phyloP scores from a whole-genome alignment of 2,888 invertebrate genomes.

The Spisula subtruncata region DNA sequence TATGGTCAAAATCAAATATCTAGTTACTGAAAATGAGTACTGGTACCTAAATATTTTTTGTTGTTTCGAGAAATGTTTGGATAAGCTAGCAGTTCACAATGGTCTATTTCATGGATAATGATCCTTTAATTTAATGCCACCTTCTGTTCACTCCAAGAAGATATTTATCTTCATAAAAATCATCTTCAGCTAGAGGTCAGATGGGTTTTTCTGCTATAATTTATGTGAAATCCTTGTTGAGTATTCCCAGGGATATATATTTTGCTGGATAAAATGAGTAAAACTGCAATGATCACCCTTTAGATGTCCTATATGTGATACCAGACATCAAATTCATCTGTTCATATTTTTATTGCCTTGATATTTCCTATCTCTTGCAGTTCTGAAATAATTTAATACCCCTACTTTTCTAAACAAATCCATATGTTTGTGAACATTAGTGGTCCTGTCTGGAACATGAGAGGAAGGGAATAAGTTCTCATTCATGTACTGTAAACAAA shows the following conservation, averaged over 20 bases:
- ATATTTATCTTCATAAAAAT: too few species aligned
- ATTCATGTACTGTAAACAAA: too few species aligned
- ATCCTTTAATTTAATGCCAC: too few species aligned
- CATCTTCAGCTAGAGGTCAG: neutral
- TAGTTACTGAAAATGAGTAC: too few species aligned
- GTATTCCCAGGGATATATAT: constrained; percentile 6
- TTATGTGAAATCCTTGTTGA: neutral
- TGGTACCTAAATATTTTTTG: too few species aligned
- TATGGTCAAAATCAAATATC: too few species aligned
- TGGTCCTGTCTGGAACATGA: neutral
- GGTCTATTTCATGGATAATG: too few species aligned
- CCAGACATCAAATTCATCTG: neutral
- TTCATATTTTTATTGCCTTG: constrained; percentile 21
- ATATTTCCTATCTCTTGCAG: neutral
- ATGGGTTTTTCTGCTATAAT: neutral
- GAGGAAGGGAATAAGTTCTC: neutral
- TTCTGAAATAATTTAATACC: constrained; percentile 1
- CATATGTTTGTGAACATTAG: constrained; percentile 14
- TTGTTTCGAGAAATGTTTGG: too few species aligned
- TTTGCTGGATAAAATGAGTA: neutral
- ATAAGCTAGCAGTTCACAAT: too few species aligned
- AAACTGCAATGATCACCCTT: neutral
- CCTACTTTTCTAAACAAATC: neutral
- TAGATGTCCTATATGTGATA: neutral
- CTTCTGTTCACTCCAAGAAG: too few species aligned